These are phyloP conservation scores for Anas flavirostris DNA, from an alignment of 2,797 vertebrate genomes.

Conservation along the genomic window DNA sequence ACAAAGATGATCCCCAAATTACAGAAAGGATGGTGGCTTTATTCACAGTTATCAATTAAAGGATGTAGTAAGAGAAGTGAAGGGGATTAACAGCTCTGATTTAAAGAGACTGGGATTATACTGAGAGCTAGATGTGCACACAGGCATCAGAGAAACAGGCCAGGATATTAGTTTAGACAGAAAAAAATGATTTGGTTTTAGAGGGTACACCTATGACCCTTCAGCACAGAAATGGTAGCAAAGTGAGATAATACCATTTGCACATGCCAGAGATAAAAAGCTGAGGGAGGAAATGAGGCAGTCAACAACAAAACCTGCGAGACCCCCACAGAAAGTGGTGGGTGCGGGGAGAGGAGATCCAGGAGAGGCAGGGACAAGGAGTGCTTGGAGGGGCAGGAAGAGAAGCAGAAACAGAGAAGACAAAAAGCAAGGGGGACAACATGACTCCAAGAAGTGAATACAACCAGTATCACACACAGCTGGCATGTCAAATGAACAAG, in stretches of 20 bases:
- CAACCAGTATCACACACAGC: neutral
- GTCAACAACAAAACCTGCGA: neutral
- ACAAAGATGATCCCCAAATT: neutral
- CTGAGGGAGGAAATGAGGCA: neutral
- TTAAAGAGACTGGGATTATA: neutral
- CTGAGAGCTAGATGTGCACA: neutral
- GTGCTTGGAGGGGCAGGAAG: neutral
- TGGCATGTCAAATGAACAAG: neutral
- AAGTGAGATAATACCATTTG: neutral
- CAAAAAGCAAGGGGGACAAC: neutral
- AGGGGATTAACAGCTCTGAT: neutral
- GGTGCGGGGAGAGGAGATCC: neutral
- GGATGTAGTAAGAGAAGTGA: neutral
- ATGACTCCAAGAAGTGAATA: neutral
- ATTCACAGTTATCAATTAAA: neutral
- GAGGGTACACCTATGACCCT: neutral
- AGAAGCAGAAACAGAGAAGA: neutral
- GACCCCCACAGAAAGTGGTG: too few relatives aligned
- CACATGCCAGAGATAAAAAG: neutral
- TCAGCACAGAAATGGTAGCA: neutral
- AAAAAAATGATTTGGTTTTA: neutral
- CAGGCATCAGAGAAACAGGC: neutral
- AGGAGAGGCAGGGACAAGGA: neutral
- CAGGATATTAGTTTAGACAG: neutral
- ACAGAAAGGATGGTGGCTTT: neutral